Evolutionary conservation across 2,888 invertebrate species (phyloP).

Genomic region (Tachystola acroxantha): DNA sequence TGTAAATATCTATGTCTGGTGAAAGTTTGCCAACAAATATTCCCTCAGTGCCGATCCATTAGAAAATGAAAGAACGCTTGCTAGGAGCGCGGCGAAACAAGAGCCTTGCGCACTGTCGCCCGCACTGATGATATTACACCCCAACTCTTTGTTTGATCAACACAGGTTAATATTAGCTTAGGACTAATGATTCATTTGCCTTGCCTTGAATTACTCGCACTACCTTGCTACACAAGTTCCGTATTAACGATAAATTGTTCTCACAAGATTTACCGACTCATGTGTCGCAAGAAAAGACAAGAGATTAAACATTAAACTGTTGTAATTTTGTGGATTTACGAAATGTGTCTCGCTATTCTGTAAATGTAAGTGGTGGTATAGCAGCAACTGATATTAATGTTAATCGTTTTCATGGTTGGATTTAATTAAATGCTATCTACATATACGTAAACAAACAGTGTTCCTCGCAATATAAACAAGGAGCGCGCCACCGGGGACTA

Average conservation of each 20-base stretch:
- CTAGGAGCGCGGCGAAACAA: constrained; percentile 47
- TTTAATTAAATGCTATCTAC: constrained; percentile 20
- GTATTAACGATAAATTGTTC: constrained; percentile 8
- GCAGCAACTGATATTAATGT: constrained; percentile 21
- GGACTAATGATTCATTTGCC: constrained; percentile 65
- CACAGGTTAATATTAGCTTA: constrained; percentile 62
- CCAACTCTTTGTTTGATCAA: constrained; percentile 48
- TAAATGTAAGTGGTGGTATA: constrained; percentile 8
- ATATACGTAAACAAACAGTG: constrained; percentile 21
- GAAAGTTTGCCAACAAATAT: constrained; percentile 63
- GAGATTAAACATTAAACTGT: constrained; percentile 5
- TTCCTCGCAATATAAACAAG: constrained; percentile 23
- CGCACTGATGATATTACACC: constrained; percentile 41
- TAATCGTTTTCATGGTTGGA: constrained; percentile 19
- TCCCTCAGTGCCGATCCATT: constrained; percentile 60
- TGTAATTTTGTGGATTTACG: constrained; percentile 7
- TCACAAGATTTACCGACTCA: constrained; percentile 4
- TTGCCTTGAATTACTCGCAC: constrained; percentile 38
- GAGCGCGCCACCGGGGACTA: constrained; percentile 18
- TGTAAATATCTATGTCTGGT: constrained; percentile 61
- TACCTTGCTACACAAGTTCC: constrained; percentile 29
- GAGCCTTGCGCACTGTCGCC: constrained; percentile 21
- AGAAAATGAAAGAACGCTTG: constrained; percentile 68
- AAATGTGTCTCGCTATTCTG: constrained; percentile 1
- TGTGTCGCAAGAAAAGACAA: constrained; percentile 2